Base-by-base conservation (phyloP, 2,888 invertebrate genomes). In the Philopedon plagiatum region DNA sequence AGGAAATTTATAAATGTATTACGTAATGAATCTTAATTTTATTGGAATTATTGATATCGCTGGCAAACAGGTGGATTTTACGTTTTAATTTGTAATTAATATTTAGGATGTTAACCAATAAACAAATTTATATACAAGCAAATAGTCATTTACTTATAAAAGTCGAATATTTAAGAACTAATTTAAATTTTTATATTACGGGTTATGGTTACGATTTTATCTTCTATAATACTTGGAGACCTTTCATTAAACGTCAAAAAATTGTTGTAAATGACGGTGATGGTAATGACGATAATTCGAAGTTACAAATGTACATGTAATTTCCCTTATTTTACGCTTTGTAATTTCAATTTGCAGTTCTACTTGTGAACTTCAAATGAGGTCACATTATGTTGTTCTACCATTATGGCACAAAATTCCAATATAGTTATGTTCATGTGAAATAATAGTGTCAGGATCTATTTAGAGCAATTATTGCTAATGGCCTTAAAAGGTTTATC, bases 21-120 rank as follows among this genome's bases (percentile, higher is more conserved):
- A 44, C 44, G 18, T 19, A 44, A 44, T 9, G 7, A 19, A 44
- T 44, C 19, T 19, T 9, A 44, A 13, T 39, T 39, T 13, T 46
- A 46, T 46, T 44, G 2, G 19, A 44, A 44, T 44, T 44, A 44
- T 9, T 2, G 5, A 0, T 23, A 23, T n/a, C 11, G 11, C 46
- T 23, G n/a, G 21, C n/a, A 46, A 46, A 21, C 46, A 46, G 46
- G 46, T 21, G 19, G n/a, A 46, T 21, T 23, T 3, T 4, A 46
- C 8, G 23, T 46, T 46, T 46, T 23, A 21, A 46, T 46, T n/a
- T 46, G 21, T 46, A 46, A 46, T 46, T 21, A 46, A 46, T 23
- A 3, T n/a, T 46, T n/a, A 46, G 5, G 23, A 23, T 19, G n/a
- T 9, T 46, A 46, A 46, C 46, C 46, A 9, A 23, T n/a, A 23